phyloP scores from a whole-genome alignment of 2,797 vertebrate species.

The Galaxias olidus region DNA sequence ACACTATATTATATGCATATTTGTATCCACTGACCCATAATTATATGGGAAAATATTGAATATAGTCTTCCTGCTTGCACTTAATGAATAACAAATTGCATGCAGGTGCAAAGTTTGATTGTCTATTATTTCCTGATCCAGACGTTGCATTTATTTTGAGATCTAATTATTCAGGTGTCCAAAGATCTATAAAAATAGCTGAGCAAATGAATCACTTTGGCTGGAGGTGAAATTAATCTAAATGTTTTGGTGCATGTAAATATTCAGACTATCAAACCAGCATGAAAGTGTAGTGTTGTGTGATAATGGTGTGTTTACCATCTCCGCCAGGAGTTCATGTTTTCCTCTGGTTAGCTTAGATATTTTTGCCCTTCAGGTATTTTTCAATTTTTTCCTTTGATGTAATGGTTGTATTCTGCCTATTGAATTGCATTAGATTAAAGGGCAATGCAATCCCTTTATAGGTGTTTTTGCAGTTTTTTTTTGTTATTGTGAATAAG shows the following conservation, averaged over 20 bases:
- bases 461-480: too few species aligned
- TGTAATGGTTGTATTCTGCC: neutral
- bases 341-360: neutral
- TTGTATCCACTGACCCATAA: neutral
- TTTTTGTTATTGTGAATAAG: too few species aligned
- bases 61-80: too few species aligned
- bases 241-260: conserved; percentile 36
- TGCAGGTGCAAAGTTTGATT: conserved; percentile 1
- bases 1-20: too few species aligned
- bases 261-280: conserved; percentile 24
- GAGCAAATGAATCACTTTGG: too few species aligned
- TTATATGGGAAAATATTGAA: neutral
- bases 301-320: conserved; percentile 28
- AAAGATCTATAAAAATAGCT: too few species aligned
- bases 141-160: conserved; percentile 21
- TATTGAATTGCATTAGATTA: too few species aligned
- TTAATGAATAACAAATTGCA: too few species aligned
- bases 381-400: neutral
- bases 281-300: conserved; percentile 24
- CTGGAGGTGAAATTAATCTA: too few species aligned
- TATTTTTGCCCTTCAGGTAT: neutral
- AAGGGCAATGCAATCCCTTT: too few species aligned
- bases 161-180: conserved; percentile 22
- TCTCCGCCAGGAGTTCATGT: conserved; percentile 11
- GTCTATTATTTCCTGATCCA: conserved; percentile 38